Conservation (phyloP, 2,113 vertebrate genomes). For the Acanthochromis polyacanthus region DNA sequence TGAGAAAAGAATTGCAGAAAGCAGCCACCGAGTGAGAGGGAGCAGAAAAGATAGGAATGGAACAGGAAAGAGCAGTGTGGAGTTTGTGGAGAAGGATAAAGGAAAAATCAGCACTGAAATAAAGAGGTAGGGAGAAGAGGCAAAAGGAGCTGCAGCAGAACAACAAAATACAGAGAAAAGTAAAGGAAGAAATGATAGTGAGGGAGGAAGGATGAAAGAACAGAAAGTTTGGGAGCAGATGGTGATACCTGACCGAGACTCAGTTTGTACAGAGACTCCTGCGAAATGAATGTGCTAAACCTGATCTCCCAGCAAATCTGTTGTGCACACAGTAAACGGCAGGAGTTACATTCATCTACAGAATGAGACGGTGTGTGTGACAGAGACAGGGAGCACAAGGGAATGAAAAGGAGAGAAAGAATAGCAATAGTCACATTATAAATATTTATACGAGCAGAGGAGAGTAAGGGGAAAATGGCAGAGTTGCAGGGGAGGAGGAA, state of each 20-base stretch:
- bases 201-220: slow-evolving; percentile 7
- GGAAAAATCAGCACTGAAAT: not conserved
- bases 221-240: slow-evolving; percentile 38
- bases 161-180: not conserved
- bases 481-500: slow-evolving; percentile 37
- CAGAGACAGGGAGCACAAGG: slow-evolving; percentile 33
- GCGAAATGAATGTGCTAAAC: slow-evolving; percentile 42
- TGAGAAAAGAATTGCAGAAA: slow-evolving; percentile 30
- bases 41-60: slow-evolving; percentile 17
- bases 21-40: slow-evolving; percentile 42
- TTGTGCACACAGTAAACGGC: slow-evolving; percentile 60
- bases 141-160: not conserved
- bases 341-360: slow-evolving; percentile 59
- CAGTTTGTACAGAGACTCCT: slow-evolving; percentile 21
- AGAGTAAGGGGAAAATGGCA: slow-evolving; percentile 6
- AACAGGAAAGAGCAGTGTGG: slow-evolving; percentile 8
- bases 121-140: not conserved
- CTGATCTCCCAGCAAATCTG: slow-evolving; percentile 60
- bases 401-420: slow-evolving; percentile 52
- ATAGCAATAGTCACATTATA: slow-evolving; percentile 64
- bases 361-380: slow-evolving; percentile 20
- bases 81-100: not conserved
- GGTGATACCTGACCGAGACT: slow-evolving; percentile 33
- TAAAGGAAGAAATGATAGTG: not conserved
- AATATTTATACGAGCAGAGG: slow-evolving; percentile 72